Evolutionary conservation across 2,113 vertebrate species (phyloP).

Genomic region (Pelvicachromis taeniatus): DNA sequence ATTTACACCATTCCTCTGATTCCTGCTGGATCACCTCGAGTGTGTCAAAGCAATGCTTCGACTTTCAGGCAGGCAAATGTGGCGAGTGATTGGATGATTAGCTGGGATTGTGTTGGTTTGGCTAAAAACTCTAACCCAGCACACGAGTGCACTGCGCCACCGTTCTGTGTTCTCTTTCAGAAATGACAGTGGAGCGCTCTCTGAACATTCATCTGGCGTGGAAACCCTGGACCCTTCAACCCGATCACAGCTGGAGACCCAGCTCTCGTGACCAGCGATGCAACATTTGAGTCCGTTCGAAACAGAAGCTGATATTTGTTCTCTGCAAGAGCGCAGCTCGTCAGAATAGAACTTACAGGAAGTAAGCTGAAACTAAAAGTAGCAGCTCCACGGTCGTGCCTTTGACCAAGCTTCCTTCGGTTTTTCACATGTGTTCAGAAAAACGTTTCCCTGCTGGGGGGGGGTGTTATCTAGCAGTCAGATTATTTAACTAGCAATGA

Average conservation of each 20-base stretch:
- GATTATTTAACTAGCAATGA: not conserved
- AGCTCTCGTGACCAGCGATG: not conserved
- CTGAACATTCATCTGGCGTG: not conserved
- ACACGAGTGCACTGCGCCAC: not conserved
- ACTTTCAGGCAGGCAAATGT: not conserved
- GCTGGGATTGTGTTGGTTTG: not conserved
- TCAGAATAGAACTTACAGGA: not conserved
- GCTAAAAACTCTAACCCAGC: not conserved
- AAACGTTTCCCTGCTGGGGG: not conserved
- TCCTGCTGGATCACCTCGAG: not conserved
- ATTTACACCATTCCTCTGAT: not conserved
- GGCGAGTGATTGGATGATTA: not conserved
- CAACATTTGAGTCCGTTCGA: not conserved
- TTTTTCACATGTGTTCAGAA: not conserved
- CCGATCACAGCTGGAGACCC: not conserved
- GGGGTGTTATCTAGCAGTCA: rapidly evolving
- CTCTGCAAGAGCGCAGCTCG: not conserved
- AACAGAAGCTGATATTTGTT: not conserved
- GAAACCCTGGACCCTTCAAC: not conserved
- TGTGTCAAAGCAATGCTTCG: not conserved
- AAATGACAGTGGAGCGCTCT: not conserved
- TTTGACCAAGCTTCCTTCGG: not conserved
- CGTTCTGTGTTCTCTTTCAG: not conserved
- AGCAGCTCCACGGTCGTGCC: not conserved
- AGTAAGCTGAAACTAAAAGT: not conserved